Percentiles rank a stretch among this genome's conserved stretches.
Evolutionary conservation across 2,797 vertebrate genomes (phyloP).

Genomic region (Sebastes kiyomatsui): DNA sequence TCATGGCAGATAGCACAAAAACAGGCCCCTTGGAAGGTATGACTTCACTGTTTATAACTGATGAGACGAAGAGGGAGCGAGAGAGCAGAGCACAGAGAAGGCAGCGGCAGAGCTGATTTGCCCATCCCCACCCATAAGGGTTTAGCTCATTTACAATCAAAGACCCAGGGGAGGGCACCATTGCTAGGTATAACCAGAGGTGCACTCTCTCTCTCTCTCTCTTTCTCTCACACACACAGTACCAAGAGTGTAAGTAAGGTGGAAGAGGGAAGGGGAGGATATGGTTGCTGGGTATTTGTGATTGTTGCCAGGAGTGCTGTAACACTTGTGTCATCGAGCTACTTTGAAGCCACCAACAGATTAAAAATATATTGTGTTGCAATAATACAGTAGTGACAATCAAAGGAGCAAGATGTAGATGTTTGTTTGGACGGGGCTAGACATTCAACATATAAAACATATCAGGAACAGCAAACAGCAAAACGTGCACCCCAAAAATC

Average conservation of each 20-base stretch:
- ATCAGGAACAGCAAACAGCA: too few relatives aligned
- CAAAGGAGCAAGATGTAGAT: not conserved
- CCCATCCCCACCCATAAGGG: conserved; percentile 46
- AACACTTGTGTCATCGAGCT: not conserved
- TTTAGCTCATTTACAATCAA: conserved; percentile 78
- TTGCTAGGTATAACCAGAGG: conserved; percentile 56
- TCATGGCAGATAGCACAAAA: conserved; percentile 79
- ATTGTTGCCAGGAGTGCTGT: conserved; percentile 29
- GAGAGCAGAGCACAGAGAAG: conserved; percentile 31
- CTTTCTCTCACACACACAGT: not conserved
- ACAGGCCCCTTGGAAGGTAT: conserved; percentile 82
- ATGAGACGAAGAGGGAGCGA: conserved; percentile 68
- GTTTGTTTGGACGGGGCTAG: too few relatives aligned
- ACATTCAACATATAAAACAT: too few relatives aligned
- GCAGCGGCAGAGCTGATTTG: conserved; percentile 55
- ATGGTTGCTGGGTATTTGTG: not conserved
- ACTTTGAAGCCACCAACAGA: not conserved
- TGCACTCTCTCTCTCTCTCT: not conserved
- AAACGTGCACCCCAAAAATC: too few relatives aligned
- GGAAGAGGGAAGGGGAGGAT: not conserved
- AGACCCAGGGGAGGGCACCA: conserved; percentile 71
- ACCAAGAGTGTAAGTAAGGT: not conserved
- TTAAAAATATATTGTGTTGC: not conserved
- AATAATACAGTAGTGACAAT: not conserved
- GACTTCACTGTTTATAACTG: conserved; percentile 83